phyloP scores from a whole-genome alignment of 2,888 invertebrate genomes.

The Ischnus inquisitorius region DNA sequence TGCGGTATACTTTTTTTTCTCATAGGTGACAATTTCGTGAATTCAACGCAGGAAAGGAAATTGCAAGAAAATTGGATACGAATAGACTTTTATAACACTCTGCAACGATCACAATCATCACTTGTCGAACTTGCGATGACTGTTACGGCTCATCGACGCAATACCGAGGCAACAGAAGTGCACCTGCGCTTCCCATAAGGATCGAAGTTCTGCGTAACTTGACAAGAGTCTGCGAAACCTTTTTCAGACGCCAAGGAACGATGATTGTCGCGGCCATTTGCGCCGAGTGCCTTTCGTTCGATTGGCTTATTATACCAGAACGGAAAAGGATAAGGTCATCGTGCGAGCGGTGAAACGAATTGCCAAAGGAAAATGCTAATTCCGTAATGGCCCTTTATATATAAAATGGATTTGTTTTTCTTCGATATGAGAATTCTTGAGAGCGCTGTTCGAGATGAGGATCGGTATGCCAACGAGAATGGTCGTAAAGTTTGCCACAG shows the following conservation, averaged over 20 bases:
- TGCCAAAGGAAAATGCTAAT: constrained; percentile 42
- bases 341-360: neutral
- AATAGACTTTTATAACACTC: neutral
- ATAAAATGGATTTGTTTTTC: constrained; percentile 18
- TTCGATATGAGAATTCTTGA: neutral
- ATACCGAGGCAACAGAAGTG: neutral
- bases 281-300: constrained; percentile 15
- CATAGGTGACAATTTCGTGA: no score
- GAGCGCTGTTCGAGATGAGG: constrained; percentile 1
- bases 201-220: constrained; percentile 26
- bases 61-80: neutral
- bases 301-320: constrained; percentile 9
- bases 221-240: constrained; percentile 7
- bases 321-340: constrained; percentile 28
- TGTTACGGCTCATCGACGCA: neutral
- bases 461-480: constrained; percentile 9
- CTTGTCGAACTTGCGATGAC: neutral
- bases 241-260: constrained; percentile 19
- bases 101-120: constrained; percentile 31
- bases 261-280: constrained; percentile 46
- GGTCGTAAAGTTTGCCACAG: neutral
- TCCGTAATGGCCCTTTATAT: constrained; percentile 23
- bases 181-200: constrained; percentile 46
- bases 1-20: no score
- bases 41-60: neutral